phyloP scores from a whole-genome alignment of 2,888 invertebrate species.

The Silvanus unidentatus region DNA sequence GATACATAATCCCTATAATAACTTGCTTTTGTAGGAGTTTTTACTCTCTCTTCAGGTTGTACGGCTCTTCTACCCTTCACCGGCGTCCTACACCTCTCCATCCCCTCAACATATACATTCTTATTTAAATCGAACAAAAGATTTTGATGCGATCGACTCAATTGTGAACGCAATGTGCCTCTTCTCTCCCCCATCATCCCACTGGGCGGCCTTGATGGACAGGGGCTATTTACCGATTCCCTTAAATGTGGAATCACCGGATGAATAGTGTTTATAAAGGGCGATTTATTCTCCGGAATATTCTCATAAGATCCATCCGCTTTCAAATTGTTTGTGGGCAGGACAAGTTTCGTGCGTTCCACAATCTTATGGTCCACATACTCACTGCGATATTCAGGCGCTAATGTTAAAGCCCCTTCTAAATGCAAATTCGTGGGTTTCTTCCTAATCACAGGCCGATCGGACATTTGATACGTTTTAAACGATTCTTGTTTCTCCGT shows the following conservation, averaged over 20 bases:
- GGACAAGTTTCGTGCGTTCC: constrained; percentile 28
- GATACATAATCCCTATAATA: constrained; percentile 37
- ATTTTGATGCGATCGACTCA: constrained; percentile 1
- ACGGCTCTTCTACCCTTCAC: neutral
- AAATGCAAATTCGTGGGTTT: constrained; percentile 46
- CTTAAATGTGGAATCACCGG: constrained; percentile 40
- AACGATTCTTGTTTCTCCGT: constrained; percentile 47
- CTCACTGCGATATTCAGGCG: constrained; percentile 46
- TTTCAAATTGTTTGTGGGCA: constrained; percentile 37
- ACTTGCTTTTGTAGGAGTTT: too few species aligned
- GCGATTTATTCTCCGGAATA: constrained; percentile 34
- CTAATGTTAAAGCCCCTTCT: constrained; percentile 46
- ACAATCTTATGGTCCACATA: constrained; percentile 35
- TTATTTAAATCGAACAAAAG: constrained; percentile 15
- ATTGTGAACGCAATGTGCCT: neutral
- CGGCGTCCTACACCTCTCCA: constrained; percentile 13
- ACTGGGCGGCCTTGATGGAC: constrained; percentile 14
- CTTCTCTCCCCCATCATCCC: constrained; percentile 21
- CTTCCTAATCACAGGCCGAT: constrained; percentile 44
- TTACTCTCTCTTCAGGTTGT: neutral
- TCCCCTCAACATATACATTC: constrained; percentile 38
- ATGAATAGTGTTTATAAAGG: constrained; percentile 35
- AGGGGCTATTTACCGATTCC: constrained; percentile 14
- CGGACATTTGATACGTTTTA: constrained; percentile 43
- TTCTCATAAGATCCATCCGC: constrained; percentile 46